Conservation (phyloP, 2,888 invertebrate genomes). For the Temnothorax ravouxi region DNA sequence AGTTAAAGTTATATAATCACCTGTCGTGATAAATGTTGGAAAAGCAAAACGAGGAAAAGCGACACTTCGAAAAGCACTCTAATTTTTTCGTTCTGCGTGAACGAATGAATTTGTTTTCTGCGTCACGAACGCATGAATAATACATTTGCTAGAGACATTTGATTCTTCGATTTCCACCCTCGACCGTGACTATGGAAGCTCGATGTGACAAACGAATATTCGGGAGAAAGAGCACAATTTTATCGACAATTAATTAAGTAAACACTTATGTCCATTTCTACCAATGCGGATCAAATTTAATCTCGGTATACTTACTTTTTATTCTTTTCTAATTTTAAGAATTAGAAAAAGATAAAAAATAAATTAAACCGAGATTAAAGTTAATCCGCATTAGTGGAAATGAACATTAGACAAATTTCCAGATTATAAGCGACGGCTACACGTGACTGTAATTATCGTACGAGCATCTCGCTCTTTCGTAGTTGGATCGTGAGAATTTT, state of each 20-base stretch:
- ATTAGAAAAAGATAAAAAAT: too few species aligned
- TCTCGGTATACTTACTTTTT: too few species aligned
- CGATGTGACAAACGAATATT: slow-evolving; percentile 23
- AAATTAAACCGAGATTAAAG: too few species aligned
- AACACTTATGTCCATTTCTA: background rate
- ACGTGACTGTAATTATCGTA: slow-evolving; percentile 42
- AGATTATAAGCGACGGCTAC: background rate
- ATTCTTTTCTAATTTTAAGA: too few species aligned
- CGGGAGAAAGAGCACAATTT: slow-evolving; percentile 7
- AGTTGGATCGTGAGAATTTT: slow-evolving; percentile 16
- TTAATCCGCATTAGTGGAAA: too few species aligned
- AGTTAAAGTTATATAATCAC: slow-evolving; percentile 9
- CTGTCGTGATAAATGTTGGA: slow-evolving; percentile 71
- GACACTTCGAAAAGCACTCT: slow-evolving; percentile 70
- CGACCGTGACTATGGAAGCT: background rate
- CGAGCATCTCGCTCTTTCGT: slow-evolving; percentile 15
- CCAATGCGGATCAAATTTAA: too few species aligned
- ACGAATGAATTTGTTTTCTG: slow-evolving; percentile 73
- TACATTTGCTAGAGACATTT: slow-evolving; percentile 72
- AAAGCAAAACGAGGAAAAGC: slow-evolving; percentile 55
- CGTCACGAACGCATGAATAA: slow-evolving; percentile 73
- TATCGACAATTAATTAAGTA: slow-evolving; percentile 38
- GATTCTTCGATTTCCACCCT: slow-evolving; percentile 53
- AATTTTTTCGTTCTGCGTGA: slow-evolving; percentile 67
- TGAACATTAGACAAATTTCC: slow-evolving; percentile 24